These are phyloP conservation scores for Heptranchias perlo DNA, from an alignment of 2,113 vertebrate species.

Conservation along the genomic window DNA sequence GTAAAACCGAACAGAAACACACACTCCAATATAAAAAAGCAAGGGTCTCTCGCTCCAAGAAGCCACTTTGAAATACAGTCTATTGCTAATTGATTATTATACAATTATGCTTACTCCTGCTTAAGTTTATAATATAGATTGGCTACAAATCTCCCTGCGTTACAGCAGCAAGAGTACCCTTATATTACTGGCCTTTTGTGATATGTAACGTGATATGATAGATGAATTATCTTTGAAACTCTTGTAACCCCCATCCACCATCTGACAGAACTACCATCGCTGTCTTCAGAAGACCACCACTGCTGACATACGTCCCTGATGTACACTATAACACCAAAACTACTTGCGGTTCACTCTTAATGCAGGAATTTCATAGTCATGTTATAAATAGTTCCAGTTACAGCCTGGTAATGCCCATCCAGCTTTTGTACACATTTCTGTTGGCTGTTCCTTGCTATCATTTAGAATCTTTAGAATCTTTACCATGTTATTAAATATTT, in stretches of 20 bases:
- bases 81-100: not conserved
- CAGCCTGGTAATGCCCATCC: not conserved
- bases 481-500: not conserved
- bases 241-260: not conserved
- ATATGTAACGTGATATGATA: not conserved
- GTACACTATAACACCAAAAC: not conserved
- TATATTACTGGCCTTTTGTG: not conserved
- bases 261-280: not conserved
- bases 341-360: not conserved
- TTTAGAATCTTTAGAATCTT: not conserved
- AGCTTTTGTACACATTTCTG: not conserved
- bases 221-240: not conserved
- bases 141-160: not conserved
- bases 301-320: not conserved
- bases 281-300: not conserved
- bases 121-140: not conserved
- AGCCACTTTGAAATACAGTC: not conserved
- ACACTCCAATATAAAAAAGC: not conserved
- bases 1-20: not conserved
- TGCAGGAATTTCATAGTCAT: not conserved
- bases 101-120: not conserved
- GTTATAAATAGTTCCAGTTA: not conserved
- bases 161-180: not conserved
- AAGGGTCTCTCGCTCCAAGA: not conserved
- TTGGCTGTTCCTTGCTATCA: not conserved